phyloP scores from a whole-genome alignment of 2,888 invertebrate species.

The Nemapogon koenigi region DNA sequence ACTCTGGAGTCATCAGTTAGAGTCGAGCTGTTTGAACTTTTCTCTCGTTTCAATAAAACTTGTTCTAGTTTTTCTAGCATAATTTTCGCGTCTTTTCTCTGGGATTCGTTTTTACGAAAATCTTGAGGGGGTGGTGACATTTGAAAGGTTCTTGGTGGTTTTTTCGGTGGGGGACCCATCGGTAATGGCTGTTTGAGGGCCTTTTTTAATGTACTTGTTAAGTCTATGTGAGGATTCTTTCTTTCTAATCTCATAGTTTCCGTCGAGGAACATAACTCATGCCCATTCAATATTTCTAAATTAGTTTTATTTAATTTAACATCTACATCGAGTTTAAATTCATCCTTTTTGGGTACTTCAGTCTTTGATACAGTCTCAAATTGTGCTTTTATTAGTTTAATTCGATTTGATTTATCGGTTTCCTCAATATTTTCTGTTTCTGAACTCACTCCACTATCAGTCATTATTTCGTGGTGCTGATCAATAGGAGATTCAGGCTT shows the following conservation, averaged over 20 bases:
- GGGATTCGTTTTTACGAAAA: slow-evolving; percentile 24
- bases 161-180: slow-evolving; percentile 74
- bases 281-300: slow-evolving; percentile 33
- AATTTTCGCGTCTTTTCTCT: slow-evolving; percentile 62
- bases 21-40: slow-evolving; percentile 3
- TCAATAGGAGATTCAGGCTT: slow-evolving; percentile 22
- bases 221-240: slow-evolving; percentile 46
- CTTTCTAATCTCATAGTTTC: slow-evolving; percentile 49
- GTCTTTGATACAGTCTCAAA: slow-evolving; percentile 14
- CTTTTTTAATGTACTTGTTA: slow-evolving; percentile 68
- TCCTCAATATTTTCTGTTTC: slow-evolving; percentile 57
- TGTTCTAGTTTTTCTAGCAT: slow-evolving; percentile 71
- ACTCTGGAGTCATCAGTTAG: no score
- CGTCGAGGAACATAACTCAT: slow-evolving; percentile 34
- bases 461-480: slow-evolving; percentile 45
- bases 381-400: slow-evolving; percentile 16
- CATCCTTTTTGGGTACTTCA: slow-evolving; percentile 8
- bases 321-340: slow-evolving; percentile 22
- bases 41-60: slow-evolving; percentile 56
- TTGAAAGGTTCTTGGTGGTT: slow-evolving; percentile 73
- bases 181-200: slow-evolving; percentile 73
- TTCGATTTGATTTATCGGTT: slow-evolving; percentile 25
- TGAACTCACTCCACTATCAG: slow-evolving; percentile 57
- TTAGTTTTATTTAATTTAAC: slow-evolving; percentile 25
- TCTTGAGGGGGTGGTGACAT: slow-evolving; percentile 27